phyloP scores from a whole-genome alignment of 2,888 invertebrate species.

The Pegoplata infirma region DNA sequence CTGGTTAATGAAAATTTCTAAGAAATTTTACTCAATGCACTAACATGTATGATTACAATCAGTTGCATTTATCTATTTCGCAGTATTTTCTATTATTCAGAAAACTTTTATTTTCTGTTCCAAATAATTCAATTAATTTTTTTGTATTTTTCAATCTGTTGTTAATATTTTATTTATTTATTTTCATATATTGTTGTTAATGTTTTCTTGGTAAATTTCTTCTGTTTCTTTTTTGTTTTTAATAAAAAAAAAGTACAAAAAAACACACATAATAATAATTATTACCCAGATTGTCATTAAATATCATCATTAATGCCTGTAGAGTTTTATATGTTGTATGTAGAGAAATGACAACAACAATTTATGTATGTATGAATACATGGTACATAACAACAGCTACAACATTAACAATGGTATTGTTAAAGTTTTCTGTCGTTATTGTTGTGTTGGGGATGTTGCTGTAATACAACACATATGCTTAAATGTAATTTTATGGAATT shows the following conservation, averaged over 20 bases:
- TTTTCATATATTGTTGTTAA: neutral
- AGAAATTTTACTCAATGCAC: too few relatives aligned
- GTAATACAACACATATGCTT: conserved; percentile 44
- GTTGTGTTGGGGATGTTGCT: conserved; percentile 18
- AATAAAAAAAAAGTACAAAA: conserved; percentile 29
- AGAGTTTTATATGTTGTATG: neutral
- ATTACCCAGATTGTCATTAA: conserved; percentile 46
- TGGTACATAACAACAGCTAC: neutral
- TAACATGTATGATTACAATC: too few relatives aligned
- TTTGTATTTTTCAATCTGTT: neutral
- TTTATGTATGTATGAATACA: neutral
- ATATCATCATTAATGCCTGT: conserved; percentile 19
- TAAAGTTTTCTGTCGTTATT: conserved; percentile 1
- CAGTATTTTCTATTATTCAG: too few relatives aligned
- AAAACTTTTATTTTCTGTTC: too few relatives aligned
- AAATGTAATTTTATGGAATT: conserved; percentile 39
- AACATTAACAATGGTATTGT: conserved; percentile 26
- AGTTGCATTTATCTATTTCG: too few relatives aligned
- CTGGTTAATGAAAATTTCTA: too few relatives aligned
- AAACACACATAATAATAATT: conserved; percentile 35
- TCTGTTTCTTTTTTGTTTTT: neutral
- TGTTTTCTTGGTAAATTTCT: neutral
- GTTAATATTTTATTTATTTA: neutral
- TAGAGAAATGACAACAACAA: neutral
- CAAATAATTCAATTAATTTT: too few relatives aligned